These are phyloP conservation scores for Sapayoa aenigma DNA, from an alignment of 2,113 vertebrate species.

Conservation along the genomic window DNA sequence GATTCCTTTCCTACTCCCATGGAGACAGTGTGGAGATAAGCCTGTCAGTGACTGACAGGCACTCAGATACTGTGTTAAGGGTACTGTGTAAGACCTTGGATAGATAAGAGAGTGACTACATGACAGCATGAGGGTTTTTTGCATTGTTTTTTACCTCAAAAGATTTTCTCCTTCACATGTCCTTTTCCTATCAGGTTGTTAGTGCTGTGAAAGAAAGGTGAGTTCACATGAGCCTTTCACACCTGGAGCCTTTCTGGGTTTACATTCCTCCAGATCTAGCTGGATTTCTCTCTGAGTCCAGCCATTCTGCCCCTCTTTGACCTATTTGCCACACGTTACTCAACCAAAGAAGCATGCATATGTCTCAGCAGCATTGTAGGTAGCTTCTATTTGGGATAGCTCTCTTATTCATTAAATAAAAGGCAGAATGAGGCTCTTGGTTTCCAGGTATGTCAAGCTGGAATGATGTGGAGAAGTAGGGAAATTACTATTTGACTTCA, in stretches of 20 bases:
- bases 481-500: slow-evolving; percentile 8
- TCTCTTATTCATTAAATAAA: not conserved
- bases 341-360: not conserved
- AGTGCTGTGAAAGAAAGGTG: not conserved
- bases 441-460: slow-evolving; percentile 5
- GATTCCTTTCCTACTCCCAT: not conserved
- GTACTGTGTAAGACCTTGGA: not conserved
- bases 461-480: not conserved
- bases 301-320: not conserved
- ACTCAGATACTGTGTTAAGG: not conserved
- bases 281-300: not conserved
- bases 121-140: not conserved
- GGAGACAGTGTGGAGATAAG: slow-evolving; percentile 15
- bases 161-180: slow-evolving; percentile 5
- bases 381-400: not conserved
- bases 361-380: not conserved
- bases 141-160: not conserved
- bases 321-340: not conserved
- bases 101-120: slow-evolving; percentile 25
- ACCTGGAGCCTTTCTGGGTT: not conserved
- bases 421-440: not conserved
- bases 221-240: not conserved
- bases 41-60: not conserved
- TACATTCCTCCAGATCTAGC: not conserved
- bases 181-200: not conserved